Evolutionary conservation across 2,888 invertebrate species (phyloP).

Genomic region (Pachydiplax longipennis): DNA sequence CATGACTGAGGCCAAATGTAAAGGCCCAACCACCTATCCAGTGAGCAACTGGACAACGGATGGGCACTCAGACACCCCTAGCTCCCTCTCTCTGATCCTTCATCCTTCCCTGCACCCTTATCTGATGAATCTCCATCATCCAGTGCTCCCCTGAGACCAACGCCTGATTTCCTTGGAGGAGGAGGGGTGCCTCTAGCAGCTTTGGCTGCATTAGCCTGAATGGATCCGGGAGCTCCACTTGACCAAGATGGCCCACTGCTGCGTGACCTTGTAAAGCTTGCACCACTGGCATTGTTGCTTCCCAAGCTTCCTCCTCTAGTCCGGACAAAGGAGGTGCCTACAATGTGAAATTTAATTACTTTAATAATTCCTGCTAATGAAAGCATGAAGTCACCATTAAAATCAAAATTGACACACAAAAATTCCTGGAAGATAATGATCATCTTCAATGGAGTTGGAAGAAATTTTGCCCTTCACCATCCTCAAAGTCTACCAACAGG

Average conservation of each 20-base stretch:
- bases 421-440: not conserved
- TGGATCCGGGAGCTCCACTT: not conserved
- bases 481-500: too few relatives aligned
- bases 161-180: constrained; percentile 32
- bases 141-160: constrained; percentile 14
- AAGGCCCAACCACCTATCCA: constrained; percentile 25
- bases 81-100: constrained; percentile 25
- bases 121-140: constrained; percentile 26
- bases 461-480: too few relatives aligned
- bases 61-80: constrained; percentile 27
- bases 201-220: not conserved
- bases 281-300: constrained; percentile 3
- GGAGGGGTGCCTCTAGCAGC: constrained; percentile 1
- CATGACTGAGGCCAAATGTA: constrained; percentile 24
- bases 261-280: constrained; percentile 15
- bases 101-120: not conserved
- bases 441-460: too few relatives aligned
- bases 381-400: too few relatives aligned
- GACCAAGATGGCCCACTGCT: constrained; percentile 28
- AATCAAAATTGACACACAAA: not conserved
- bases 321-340: constrained; percentile 9
- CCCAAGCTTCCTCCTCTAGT: constrained; percentile 19
- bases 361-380: not conserved
- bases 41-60: constrained; percentile 16
- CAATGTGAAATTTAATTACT: not conserved